These are phyloP conservation scores for Ectemnius cavifrons DNA, from an alignment of 2,888 invertebrate species.

Conservation along the genomic window DNA sequence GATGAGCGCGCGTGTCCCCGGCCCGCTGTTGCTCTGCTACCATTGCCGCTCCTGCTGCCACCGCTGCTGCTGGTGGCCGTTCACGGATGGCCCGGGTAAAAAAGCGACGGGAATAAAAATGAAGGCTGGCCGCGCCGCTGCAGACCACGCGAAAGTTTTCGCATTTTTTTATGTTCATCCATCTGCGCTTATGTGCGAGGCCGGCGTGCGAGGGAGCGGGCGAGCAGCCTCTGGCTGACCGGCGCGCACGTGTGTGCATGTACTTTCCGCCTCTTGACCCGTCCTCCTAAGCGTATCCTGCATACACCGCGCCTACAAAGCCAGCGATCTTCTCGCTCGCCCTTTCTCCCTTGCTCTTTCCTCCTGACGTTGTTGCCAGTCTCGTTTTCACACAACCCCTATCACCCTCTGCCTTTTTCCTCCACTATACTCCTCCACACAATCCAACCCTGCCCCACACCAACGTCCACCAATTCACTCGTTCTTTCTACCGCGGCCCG, in stretches of 20 bases:
- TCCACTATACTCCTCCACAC: neutral
- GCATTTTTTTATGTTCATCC: slow-evolving; percentile 71
- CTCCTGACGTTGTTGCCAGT: neutral
- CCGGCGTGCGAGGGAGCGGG: neutral
- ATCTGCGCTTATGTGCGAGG: slow-evolving; percentile 37
- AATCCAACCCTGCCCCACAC: slow-evolving; percentile 23
- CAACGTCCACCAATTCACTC: neutral
- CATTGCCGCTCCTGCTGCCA: neutral
- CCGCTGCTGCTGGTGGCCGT: slow-evolving; percentile 20
- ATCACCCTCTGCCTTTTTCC: neutral
- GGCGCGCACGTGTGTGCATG: slow-evolving; percentile 4
- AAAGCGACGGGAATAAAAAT: slow-evolving; percentile 59
- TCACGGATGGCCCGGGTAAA: slow-evolving; percentile 50
- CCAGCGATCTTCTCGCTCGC: slow-evolving; percentile 48
- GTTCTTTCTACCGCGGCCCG: neutral
- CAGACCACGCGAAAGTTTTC: slow-evolving; percentile 70
- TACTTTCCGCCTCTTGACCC: slow-evolving; percentile 47
- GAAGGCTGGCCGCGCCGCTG: slow-evolving; percentile 34
- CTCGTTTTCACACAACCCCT: slow-evolving; percentile 9
- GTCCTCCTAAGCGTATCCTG: slow-evolving; percentile 43
- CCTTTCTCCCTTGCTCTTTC: slow-evolving; percentile 23
- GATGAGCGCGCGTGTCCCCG: slow-evolving; percentile 69
- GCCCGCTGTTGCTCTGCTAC: slow-evolving; percentile 15
- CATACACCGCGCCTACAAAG: slow-evolving; percentile 43
- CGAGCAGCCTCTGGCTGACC: slow-evolving; percentile 13